Percentiles rank a stretch among this genome's conserved stretches.
These are phyloP conservation scores for Heterotis niloticus DNA, from an alignment of 2,113 vertebrate species.

Conservation along the genomic window DNA sequence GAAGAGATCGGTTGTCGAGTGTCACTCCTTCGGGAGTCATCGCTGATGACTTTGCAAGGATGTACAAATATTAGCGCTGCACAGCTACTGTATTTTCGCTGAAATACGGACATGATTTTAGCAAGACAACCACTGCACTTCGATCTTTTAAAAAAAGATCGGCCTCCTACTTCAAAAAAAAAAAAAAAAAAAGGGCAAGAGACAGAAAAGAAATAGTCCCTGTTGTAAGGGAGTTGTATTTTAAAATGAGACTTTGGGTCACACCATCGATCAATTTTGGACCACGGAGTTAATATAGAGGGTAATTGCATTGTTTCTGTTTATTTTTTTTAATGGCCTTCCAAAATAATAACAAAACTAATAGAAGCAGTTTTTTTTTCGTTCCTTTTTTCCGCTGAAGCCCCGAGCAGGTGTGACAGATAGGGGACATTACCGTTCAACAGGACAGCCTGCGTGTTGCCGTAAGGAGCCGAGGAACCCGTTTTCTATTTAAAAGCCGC, in stretches of 20 bases:
- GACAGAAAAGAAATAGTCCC: conserved; percentile 8
- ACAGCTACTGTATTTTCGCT: neutral
- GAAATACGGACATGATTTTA: neutral
- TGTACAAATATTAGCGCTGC: neutral
- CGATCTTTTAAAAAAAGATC: too few species aligned
- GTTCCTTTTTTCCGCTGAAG: neutral
- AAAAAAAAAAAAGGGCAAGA: neutral
- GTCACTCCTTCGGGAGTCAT: too few species aligned
- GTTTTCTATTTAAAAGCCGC: neutral
- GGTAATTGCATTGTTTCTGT: conserved; percentile 11
- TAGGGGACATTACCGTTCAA: neutral
- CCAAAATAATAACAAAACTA: conserved; percentile 7
- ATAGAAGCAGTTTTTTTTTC: conserved; percentile 3
- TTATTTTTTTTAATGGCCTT: conserved; percentile 12
- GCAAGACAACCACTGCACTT: neutral
- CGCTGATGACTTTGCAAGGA: neutral
- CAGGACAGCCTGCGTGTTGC: neutral
- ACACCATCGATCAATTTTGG: conserved; percentile 17
- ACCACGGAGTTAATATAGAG: conserved; percentile 15
- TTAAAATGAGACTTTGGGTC: conserved; percentile 15
- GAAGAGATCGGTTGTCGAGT: neutral
- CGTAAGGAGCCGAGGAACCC: neutral
- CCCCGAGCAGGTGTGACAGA: neutral
- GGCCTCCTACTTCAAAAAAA: conserved; percentile 2
- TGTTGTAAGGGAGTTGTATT: neutral